phyloP scores from a whole-genome alignment of 2,113 vertebrate genomes.

The Aphelocoma coerulescens region DNA sequence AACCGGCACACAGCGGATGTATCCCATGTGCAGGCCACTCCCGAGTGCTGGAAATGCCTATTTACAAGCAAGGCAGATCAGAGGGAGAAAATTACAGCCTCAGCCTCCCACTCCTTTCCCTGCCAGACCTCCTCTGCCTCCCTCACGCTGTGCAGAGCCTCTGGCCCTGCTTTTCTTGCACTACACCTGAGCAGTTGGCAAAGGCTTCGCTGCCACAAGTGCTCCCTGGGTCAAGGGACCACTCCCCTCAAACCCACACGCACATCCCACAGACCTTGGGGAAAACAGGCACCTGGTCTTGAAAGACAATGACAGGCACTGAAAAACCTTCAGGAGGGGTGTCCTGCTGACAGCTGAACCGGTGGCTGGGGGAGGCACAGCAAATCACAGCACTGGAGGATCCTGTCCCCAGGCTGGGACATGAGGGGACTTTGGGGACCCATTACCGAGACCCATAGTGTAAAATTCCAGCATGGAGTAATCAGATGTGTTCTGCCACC shows the following conservation, averaged over 20 bases:
- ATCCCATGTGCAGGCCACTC: not conserved
- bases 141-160: not conserved
- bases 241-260: rapidly evolving
- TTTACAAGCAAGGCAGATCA: not conserved
- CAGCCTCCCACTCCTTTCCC: not conserved
- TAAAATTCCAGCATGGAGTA: not conserved
- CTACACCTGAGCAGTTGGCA: not conserved
- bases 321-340: not conserved
- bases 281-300: not conserved
- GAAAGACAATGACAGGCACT: not conserved
- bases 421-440: not conserved
- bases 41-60: not conserved
- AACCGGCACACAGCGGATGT: not conserved
- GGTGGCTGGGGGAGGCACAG: not conserved
- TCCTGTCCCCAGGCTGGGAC: not conserved
- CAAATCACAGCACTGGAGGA: not conserved
- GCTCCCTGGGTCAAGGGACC: not conserved
- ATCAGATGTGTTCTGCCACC: not conserved
- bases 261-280: not conserved
- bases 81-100: not conserved
- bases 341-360: not conserved
- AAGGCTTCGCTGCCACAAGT: not conserved
- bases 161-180: not conserved
- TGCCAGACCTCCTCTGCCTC: not conserved
- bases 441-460: not conserved